Evolutionary conservation across 2,113 vertebrate genomes (phyloP), one percentile per base, ranked within the genome.

Genomic region (Nyctereutes procyonoides): DNA sequence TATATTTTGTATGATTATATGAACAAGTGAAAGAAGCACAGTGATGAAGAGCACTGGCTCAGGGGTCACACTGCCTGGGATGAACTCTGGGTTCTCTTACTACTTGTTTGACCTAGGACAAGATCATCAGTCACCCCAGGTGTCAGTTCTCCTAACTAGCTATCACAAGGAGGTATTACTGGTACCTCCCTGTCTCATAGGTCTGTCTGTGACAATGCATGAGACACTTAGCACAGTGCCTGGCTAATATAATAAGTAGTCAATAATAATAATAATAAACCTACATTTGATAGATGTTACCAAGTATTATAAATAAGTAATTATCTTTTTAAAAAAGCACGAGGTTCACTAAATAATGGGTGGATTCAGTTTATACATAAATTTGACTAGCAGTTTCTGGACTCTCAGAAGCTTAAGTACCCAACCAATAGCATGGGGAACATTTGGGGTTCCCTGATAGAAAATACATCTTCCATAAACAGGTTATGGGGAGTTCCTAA

Each of bases 281-380:
- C 87, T 63, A 38, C 10, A 58, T 69, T 74, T 28, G 63, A 71
- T 11, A 62, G 88, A 63, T 65, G 28, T 71, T 48, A 58, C 43
- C 32, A 93, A 67, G 5, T 56, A 63, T 63, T 84, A 77, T 90
- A 71, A 82, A 15, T 71, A 30, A 65, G 20, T 69, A 73, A 65
- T 94, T 28, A 77, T 56, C 58, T 93, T 55, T 90, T 80, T 48
- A 14, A 58, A 60, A 93, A 30, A 90, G 24, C 28, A 55, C 5
- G 62, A 35, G 74, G 55, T 38, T 77, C 35, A 90, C 8, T 71
- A 76, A 80, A 74, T 69, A 82, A 89, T 48, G 51, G 24, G 24
- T 79, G 3, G 12, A 79, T 83, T 83, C 55, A 6, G 1, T 89
- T 95, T 93, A 92, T 43, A 92, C 79, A 92, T 83, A 67, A 90